These are phyloP conservation scores for Ammodytes marinus DNA, from an alignment of 2,113 vertebrate species.

Conservation along the genomic window DNA sequence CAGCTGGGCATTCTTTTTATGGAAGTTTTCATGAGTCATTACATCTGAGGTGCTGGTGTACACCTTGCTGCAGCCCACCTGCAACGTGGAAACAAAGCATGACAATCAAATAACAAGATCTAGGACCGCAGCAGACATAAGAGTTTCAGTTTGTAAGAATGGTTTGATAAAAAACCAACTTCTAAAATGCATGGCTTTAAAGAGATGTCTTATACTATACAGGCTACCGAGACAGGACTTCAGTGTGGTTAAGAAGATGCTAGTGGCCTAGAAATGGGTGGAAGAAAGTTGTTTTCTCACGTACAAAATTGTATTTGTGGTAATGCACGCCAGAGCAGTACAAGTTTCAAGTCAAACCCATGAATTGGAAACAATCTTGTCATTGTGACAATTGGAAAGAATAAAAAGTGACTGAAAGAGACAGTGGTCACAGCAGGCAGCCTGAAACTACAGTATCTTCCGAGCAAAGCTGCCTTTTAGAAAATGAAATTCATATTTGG, in stretches of 20 bases:
- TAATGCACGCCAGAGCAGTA: conserved; percentile 28
- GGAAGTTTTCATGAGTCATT: conserved; percentile 99
- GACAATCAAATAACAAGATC: conserved; percentile 57
- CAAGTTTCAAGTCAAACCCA: conserved; percentile 37
- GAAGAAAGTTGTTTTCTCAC: conserved; percentile 59
- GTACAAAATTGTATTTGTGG: conserved; percentile 64
- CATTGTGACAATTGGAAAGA: conserved; percentile 58
- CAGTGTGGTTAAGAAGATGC: conserved; percentile 68
- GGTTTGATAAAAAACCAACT: conserved; percentile 40
- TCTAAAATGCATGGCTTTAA: conserved; percentile 32
- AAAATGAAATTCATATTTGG: conserved; percentile 67
- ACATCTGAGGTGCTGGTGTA: conserved; percentile 99
- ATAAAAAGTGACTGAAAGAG: conserved; percentile 47
- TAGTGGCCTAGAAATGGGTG: conserved; percentile 77
- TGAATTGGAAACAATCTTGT: conserved; percentile 61
- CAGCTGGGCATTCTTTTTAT: conserved; percentile 99
- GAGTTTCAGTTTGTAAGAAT: conserved; percentile 66
- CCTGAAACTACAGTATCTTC: conserved; percentile 69
- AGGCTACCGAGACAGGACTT: conserved; percentile 31
- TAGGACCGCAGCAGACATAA: conserved; percentile 29
- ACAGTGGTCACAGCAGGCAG: conserved; percentile 50
- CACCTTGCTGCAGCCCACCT: conserved; percentile 99
- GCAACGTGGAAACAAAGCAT: conserved; percentile 56
- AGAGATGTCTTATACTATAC: conserved; percentile 57
- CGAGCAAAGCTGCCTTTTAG: conserved; percentile 67